Evolutionary conservation across 2,113 vertebrate genomes (phyloP).

Genomic region (Odontesthes bonariensis): DNA sequence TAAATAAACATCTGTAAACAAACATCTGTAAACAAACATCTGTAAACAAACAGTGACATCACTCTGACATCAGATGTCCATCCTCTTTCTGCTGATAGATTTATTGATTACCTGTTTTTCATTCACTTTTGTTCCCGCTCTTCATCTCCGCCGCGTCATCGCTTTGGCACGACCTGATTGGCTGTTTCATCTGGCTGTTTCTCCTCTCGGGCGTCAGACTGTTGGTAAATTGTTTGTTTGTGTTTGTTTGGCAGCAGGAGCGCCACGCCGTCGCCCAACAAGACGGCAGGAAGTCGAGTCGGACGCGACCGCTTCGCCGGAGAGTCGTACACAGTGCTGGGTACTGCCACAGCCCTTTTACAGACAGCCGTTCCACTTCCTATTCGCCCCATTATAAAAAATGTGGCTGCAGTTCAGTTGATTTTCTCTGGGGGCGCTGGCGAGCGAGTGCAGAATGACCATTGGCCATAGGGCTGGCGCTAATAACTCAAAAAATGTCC

Average conservation of each 20-base stretch:
- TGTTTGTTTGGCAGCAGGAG: slow-evolving; percentile 78
- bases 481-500: too few relatives aligned
- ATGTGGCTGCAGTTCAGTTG: too few relatives aligned
- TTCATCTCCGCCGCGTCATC: slow-evolving; percentile 41
- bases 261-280: slow-evolving; percentile 89
- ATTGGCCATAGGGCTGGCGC: too few relatives aligned
- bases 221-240: not conserved
- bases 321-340: slow-evolving; percentile 95
- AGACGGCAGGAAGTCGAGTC: slow-evolving; percentile 79
- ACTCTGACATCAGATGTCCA: slow-evolving; percentile 43
- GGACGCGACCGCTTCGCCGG: slow-evolving; percentile 91
- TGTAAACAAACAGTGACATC: too few relatives aligned
- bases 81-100: too few relatives aligned
- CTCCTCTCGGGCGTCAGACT: not conserved
- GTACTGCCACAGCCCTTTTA: slow-evolving; percentile 69
- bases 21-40: too few relatives aligned
- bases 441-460: too few relatives aligned
- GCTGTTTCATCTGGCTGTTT: slow-evolving; percentile 23
- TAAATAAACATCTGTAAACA: too few relatives aligned
- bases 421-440: too few relatives aligned
- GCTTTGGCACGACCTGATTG: slow-evolving; percentile 46
- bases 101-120: not conserved
- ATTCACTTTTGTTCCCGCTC: not conserved
- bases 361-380: too few relatives aligned
- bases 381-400: too few relatives aligned